These are phyloP conservation scores for human DNA, from an alignment of 2,113 vertebrate species.

Conservation along the genomic window DNA sequence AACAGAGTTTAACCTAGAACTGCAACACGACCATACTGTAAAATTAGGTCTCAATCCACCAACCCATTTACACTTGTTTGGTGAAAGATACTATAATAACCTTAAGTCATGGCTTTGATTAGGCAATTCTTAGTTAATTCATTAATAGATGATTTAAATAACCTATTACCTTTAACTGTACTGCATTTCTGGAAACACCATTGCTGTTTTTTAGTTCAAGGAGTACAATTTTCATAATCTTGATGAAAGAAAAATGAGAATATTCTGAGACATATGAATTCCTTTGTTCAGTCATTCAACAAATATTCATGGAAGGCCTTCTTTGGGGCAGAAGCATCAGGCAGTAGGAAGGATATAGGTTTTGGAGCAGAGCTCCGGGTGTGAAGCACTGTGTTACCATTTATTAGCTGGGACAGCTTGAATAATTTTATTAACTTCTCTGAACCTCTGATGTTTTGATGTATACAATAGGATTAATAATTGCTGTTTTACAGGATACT, in stretches of 20 bases:
- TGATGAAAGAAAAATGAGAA: conserved; percentile 39
- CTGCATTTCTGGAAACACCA: neutral
- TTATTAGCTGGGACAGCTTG: neutral
- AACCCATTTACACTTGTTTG: neutral
- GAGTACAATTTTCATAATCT: conserved; percentile 26
- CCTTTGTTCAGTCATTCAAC: neutral
- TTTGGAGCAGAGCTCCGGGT: neutral
- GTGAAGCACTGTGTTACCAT: neutral
- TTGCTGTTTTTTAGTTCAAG: neutral
- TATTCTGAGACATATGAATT: conserved; percentile 18
- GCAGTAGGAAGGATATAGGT: neutral
- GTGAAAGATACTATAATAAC: neutral
- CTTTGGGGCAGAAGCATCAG: neutral
- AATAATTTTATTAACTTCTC: neutral
- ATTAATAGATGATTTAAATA: neutral
- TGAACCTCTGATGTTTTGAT: neutral
- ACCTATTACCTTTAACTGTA: neutral
- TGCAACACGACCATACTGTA: neutral
- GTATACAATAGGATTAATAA: neutral
- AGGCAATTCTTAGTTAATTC: neutral
- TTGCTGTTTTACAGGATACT: neutral
- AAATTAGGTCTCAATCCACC: neutral
- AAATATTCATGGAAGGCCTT: neutral
- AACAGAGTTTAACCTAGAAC: neutral
- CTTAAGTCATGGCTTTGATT: neutral